Evolutionary conservation across 2,797 vertebrate genomes (phyloP), one percentile per base, ranked within the genome.

Genomic region (Neosilurus hyrtlii): DNA sequence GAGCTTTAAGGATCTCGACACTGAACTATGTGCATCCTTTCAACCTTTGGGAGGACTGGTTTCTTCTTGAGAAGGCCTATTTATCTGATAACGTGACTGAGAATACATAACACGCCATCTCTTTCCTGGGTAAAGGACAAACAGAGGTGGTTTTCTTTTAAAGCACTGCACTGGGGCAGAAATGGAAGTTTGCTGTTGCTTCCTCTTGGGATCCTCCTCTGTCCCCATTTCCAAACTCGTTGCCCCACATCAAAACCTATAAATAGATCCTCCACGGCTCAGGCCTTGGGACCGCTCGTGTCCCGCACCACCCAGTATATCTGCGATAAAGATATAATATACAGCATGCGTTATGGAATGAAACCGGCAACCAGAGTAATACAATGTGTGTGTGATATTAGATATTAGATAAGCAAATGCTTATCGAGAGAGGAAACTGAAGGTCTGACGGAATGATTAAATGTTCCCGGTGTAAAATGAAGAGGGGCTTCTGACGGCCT

Each of bases 11-110:
- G 61, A 63, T 52, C 4, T 51, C 61, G 7, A 79, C 71, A 66
- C 26, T 62, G 54, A 49, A 54, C 61, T 59, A 15, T 65, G 79
- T 2, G 1, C 24, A 35, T 79, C 66, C 67, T 57, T 61, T 12
- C 16, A 83, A 26, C 15, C 54, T 37, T 63, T 78, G 59, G 68
- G 79, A 88, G 86, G 82, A 71, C 79, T 84, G 86, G 89, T 76
- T 79, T 72, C 82, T 82, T 85, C 52, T 18, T 37, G 11, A 54
- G 57, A 49, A 52, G 56, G 7, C 24, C 12, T 37, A 37, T 61
- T 77, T 37, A 89, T 90, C 91, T 89, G 91, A 91, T 90, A 92
- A 91, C 85, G 73, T 20, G 73, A 61, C 18, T 15, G 12, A 43
- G 79, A 81, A 85, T 86, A 83, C 86, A 86, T 89, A 89, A 16